Conservation (phyloP, 1,140 invertebrate genomes). For the Saccostrea echinata region DNA sequence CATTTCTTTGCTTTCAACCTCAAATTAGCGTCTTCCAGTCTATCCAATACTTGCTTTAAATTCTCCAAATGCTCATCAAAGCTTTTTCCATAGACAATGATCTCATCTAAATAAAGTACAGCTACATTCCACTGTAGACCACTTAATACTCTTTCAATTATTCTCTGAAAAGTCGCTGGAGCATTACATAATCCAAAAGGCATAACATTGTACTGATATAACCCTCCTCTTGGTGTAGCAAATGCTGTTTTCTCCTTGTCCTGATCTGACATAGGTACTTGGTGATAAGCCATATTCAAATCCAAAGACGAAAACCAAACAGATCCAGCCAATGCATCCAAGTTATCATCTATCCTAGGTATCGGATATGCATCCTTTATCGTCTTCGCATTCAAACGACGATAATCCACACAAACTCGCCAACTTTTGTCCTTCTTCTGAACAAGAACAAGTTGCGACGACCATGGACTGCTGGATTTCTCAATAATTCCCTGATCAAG, state of each 20-base stretch:
- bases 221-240: not conserved
- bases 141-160: not conserved
- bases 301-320: constrained; percentile 25
- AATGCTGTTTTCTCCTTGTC: constrained; percentile 43
- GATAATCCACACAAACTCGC: constrained; percentile 44
- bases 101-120: not conserved
- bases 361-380: constrained; percentile 37
- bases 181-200: not conserved
- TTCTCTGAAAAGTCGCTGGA: not conserved
- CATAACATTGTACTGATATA: not conserved
- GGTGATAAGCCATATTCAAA: constrained; percentile 14
- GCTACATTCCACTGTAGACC: not conserved
- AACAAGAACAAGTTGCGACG: constrained; percentile 45
- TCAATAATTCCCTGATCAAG: constrained; percentile 31
- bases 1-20: constrained; percentile 38
- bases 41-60: constrained; percentile 33
- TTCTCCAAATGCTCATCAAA: constrained; percentile 8
- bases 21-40: constrained; percentile 7
- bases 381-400: not conserved
- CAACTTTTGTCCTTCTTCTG: constrained; percentile 46
- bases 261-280: constrained; percentile 13
- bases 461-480: constrained; percentile 49
- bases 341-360: constrained; percentile 12
- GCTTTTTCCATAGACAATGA: not conserved
- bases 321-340: constrained; percentile 11